Evolutionary conservation across 2,797 vertebrate genomes (phyloP).

Genomic region (Pseudochirops corinnae): DNA sequence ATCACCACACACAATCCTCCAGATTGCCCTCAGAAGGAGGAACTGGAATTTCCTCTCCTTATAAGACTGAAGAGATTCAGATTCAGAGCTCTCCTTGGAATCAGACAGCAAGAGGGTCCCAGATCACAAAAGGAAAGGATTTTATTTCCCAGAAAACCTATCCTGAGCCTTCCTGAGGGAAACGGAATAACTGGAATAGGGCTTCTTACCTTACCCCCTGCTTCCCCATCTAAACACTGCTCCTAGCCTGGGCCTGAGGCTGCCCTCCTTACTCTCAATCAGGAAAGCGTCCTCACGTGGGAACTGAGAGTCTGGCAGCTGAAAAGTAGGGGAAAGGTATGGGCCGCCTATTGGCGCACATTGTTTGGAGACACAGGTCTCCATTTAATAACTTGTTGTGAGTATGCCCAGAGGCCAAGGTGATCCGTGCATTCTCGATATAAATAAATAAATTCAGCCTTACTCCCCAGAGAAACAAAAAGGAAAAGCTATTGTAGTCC

Average conservation of each 20-base stretch:
- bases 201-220: neutral
- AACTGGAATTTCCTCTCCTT: neutral
- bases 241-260: neutral
- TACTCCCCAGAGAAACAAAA: neutral
- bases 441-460: constrained; percentile 37
- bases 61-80: neutral
- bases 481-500: neutral
- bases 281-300: neutral
- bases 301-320: neutral
- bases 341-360: neutral
- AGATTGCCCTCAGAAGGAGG: neutral
- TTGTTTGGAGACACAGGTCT: neutral
- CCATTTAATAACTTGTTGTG: neutral
- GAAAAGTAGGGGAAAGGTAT: neutral
- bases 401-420: constrained; percentile 45
- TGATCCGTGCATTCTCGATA: constrained; percentile 33
- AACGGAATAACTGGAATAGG: neutral
- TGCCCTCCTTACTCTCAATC: neutral
- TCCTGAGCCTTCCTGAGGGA: neutral
- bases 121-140: neutral
- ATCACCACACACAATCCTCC: neutral
- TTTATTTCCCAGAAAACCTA: neutral
- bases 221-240: neutral
- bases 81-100: too few species aligned
- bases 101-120: neutral